Evolutionary conservation across 2,888 invertebrate genomes (phyloP).

Genomic region (Oeneis ivallda): DNA sequence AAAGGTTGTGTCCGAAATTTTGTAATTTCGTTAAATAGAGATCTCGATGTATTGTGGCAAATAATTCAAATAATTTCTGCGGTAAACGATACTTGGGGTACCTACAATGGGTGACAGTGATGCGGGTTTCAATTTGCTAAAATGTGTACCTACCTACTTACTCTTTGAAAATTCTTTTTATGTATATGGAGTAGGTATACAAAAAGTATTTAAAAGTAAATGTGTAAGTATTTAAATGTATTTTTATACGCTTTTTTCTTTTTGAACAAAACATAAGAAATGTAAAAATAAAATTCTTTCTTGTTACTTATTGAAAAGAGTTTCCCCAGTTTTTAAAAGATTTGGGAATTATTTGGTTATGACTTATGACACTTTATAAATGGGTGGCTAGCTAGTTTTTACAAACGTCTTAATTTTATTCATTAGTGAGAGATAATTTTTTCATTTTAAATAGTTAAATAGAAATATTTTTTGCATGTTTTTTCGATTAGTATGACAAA

Average conservation of each 20-base stretch:
- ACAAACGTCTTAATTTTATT: too few species aligned
- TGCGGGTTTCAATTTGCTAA: constrained; percentile 50
- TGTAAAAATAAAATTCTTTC: background rate
- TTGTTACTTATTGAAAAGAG: background rate
- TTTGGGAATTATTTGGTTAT: too few species aligned
- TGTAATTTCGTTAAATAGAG: constrained; percentile 78
- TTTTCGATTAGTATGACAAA: too few species aligned
- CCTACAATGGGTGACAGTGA: constrained; percentile 74
- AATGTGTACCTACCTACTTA: constrained; percentile 19
- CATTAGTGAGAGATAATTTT: too few species aligned
- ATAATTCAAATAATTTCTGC: constrained; percentile 79
- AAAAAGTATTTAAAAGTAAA: background rate
- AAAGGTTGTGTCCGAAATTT: constrained; percentile 52
- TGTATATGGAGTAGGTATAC: background rate
- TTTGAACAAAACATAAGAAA: background rate
- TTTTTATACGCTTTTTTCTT: too few species aligned
- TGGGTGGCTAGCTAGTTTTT: too few species aligned
- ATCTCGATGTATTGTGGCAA: constrained; percentile 67
- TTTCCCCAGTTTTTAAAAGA: too few species aligned
- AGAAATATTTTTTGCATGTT: too few species aligned
- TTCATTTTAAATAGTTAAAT: too few species aligned
- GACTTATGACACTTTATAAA: too few species aligned
- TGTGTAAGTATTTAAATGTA: too few species aligned
- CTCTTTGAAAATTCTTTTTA: constrained; percentile 31
- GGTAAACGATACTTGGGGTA: constrained; percentile 74